Evolutionary conservation across 2,888 invertebrate genomes (phyloP).

Genomic region (Salpingus planirostris): DNA sequence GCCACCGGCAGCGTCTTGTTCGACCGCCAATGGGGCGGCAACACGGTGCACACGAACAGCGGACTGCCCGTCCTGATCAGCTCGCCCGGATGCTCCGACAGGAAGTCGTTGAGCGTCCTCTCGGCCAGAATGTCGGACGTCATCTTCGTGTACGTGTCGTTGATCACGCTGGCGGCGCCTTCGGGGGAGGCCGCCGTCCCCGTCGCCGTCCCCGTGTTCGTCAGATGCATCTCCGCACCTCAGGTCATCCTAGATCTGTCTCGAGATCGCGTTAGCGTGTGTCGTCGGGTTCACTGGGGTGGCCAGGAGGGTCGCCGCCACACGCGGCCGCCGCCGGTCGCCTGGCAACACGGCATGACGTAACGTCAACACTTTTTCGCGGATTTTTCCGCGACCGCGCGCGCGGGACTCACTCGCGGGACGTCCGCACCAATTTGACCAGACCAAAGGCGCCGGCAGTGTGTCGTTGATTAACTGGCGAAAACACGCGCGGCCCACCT

Average conservation of each 20-base stretch:
- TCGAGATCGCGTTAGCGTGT: conserved; percentile 61
- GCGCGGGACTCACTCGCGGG: too few species aligned
- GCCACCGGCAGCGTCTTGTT: conserved; percentile 95
- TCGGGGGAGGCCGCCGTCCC: conserved; percentile 62
- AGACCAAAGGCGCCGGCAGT: conserved; percentile 47
- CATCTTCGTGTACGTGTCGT: conserved; percentile 70
- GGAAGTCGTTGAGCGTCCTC: conserved; percentile 70
- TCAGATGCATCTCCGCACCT: conserved; percentile 42
- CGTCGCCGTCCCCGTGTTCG: conserved; percentile 44
- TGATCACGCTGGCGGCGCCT: conserved; percentile 58
- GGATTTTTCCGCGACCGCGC: conserved; percentile 48
- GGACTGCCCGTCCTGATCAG: conserved; percentile 92
- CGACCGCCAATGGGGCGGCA: conserved; percentile 93
- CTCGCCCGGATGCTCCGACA: conserved; percentile 88
- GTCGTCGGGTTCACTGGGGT: conserved; percentile 51
- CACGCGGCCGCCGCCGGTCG: conserved; percentile 33
- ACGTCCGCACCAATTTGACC: conserved; percentile 47
- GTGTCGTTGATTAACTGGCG: conserved; percentile 36
- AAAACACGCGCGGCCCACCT: conserved; percentile 24
- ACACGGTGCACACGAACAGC: conserved; percentile 82
- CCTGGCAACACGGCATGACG: conserved; percentile 40
- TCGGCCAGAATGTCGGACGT: conserved; percentile 78
- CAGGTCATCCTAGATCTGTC: conserved; percentile 66
- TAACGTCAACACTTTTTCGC: conserved; percentile 44
- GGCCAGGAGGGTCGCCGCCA: conserved; percentile 46